A percentile compares a stretch with the other conserved stretches of the same genome.
These are phyloP conservation scores for Callipepla squamata DNA, from an alignment of 2,113 vertebrate species.

Conservation along the genomic window DNA sequence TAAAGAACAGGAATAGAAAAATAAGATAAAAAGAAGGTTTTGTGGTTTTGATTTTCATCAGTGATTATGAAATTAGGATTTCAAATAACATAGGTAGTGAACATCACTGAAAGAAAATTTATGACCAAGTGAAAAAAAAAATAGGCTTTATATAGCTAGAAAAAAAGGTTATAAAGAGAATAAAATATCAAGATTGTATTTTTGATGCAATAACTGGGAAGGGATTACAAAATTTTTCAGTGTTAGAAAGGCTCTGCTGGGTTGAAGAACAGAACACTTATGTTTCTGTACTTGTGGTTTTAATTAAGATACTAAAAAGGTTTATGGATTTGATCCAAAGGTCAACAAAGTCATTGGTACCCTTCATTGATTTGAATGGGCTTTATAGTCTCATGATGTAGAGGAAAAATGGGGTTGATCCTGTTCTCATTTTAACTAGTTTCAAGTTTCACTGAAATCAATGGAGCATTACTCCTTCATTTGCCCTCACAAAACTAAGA, in stretches of 20 bases:
- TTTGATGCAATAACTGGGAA: not conserved
- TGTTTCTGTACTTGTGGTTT: conserved; percentile 34
- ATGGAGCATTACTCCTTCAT: not conserved
- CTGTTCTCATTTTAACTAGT: conserved; percentile 4
- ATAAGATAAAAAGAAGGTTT: not conserved
- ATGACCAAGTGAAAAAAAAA: not conserved
- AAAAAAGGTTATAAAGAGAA: not conserved
- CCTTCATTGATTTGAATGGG: conserved; percentile 45
- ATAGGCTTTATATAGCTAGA: not conserved
- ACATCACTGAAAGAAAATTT: not conserved
- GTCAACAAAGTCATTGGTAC: conserved; percentile 34
- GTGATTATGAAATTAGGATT: conserved; percentile 8
- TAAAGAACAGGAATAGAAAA: not conserved
- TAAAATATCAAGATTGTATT: not conserved
- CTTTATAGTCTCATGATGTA: conserved; percentile 19
- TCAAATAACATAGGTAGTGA: not conserved
- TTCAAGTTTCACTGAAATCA: conserved; percentile 8
- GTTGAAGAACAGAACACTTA: conserved; percentile 1
- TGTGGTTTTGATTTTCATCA: conserved; percentile 22
- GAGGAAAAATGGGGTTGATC: conserved; percentile 15
- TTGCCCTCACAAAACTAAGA: not conserved
- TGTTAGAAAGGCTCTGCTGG: not conserved
- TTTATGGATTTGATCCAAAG: conserved; percentile 44
- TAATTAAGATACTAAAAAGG: conserved; percentile 42
- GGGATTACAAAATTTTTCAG: not conserved